phyloP scores from a whole-genome alignment of 1,140 invertebrate genomes.

The Planococcus citri region DNA sequence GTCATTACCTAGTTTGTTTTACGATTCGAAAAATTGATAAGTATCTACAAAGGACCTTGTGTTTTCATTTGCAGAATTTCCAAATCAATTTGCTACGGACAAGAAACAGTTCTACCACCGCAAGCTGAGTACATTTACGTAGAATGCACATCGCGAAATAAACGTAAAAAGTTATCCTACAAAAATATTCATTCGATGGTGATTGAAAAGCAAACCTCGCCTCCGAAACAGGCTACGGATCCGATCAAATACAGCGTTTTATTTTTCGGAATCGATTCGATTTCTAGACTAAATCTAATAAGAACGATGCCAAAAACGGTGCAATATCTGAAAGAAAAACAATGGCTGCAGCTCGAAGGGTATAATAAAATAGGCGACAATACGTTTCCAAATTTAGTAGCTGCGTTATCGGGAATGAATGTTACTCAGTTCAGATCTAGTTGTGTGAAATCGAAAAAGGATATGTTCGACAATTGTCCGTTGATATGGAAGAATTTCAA shows the following conservation, averaged over 20 bases:
- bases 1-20: too few relatives aligned
- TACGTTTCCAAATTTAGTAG: slow-evolving; percentile 67
- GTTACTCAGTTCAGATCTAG: slow-evolving; percentile 19
- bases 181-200: slow-evolving; percentile 23
- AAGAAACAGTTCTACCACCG: slow-evolving; percentile 9
- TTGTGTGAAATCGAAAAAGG: slow-evolving; percentile 38
- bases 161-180: not conserved
- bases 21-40: too few relatives aligned
- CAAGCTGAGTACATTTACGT: not conserved
- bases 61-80: slow-evolving; percentile 9
- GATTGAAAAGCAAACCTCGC: slow-evolving; percentile 18
- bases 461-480: slow-evolving; percentile 47
- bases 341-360: slow-evolving; percentile 42
- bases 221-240: not conserved
- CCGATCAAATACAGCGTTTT: slow-evolving; percentile 35
- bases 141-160: not conserved
- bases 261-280: slow-evolving; percentile 71
- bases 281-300: slow-evolving; percentile 66
- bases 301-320: slow-evolving; percentile 61
- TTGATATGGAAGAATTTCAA: slow-evolving; percentile 68
- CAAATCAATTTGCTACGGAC: slow-evolving; percentile 15
- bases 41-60: too few relatives aligned
- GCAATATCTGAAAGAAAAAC: slow-evolving; percentile 44
- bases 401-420: slow-evolving; percentile 48
- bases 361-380: slow-evolving; percentile 65